A percentile compares a stretch with the other conserved stretches of the same genome.
Evolutionary conservation across 2,888 invertebrate genomes (phyloP).

Genomic region (Tholera decimalis): DNA sequence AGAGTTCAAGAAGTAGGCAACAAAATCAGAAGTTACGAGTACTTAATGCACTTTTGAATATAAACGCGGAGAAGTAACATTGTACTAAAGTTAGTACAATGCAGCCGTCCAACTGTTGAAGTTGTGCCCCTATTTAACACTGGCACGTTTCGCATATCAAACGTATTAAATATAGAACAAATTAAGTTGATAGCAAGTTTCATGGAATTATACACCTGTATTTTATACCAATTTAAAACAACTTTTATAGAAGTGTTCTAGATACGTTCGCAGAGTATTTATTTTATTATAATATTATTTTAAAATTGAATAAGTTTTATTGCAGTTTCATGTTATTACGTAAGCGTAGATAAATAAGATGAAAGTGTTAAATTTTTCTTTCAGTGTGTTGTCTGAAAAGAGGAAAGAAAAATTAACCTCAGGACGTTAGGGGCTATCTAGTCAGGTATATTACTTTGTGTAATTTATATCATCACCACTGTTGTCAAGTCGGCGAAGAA

Average conservation of each 20-base stretch:
- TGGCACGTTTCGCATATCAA: constrained; percentile 56
- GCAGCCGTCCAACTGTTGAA: constrained; percentile 59
- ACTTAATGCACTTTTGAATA: constrained; percentile 78
- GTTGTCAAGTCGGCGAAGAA: too few species aligned
- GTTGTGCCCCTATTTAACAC: constrained; percentile 57
- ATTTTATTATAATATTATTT: too few species aligned
- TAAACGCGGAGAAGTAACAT: constrained; percentile 74
- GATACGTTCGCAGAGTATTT: too few species aligned
- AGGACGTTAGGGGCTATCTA: too few species aligned
- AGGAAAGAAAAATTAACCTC: too few species aligned
- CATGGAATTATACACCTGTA: constrained; percentile 1
- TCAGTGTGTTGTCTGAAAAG: too few species aligned
- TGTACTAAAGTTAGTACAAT: constrained; percentile 70
- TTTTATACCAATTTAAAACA: background rate
- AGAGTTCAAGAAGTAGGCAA: constrained; percentile 65
- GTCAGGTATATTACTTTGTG: too few species aligned
- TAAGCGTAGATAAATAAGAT: background rate
- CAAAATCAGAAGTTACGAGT: constrained; percentile 74
- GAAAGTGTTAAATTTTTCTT: too few species aligned
- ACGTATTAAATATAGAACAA: constrained; percentile 37
- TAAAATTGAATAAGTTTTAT: background rate
- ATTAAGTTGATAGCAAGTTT: constrained; percentile 34
- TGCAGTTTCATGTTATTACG: background rate
- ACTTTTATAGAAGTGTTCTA: too few species aligned
- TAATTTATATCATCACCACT: too few species aligned